These are phyloP conservation scores for Hemibagrus guttatus DNA, from an alignment of 2,797 vertebrate species.

Conservation along the genomic window DNA sequence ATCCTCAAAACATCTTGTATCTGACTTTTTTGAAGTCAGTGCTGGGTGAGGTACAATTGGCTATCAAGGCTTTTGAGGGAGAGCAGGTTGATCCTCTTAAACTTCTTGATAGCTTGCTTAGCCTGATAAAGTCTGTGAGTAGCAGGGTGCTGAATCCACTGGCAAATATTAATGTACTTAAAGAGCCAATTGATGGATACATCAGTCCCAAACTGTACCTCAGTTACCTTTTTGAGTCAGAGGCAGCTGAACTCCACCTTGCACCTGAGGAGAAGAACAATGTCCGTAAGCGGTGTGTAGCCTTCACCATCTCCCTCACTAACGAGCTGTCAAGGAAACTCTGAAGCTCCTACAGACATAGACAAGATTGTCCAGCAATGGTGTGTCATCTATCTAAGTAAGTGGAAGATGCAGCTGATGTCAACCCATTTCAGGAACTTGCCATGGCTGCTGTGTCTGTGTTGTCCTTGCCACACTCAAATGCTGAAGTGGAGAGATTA, in stretches of 20 bases:
- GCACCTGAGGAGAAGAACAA: constrained; percentile 11
- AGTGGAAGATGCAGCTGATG: background rate
- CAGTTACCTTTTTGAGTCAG: constrained; percentile 2
- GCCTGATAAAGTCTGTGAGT: constrained; percentile 34
- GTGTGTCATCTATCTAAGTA: background rate
- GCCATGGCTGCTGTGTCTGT: background rate
- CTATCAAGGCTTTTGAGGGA: constrained; percentile 54
- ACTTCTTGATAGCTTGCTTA: constrained; percentile 25
- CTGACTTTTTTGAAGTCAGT: constrained; percentile 51
- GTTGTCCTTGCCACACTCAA: background rate
- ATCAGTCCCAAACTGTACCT: background rate
- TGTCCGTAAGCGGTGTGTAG: constrained; percentile 9
- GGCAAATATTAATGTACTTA: constrained; percentile 16
- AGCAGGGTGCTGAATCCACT: constrained; percentile 41
- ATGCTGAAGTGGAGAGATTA: constrained; percentile 17
- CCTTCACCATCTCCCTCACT: constrained; percentile 20
- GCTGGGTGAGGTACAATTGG: constrained; percentile 50
- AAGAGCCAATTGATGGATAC: constrained; percentile 14
- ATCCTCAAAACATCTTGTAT: constrained; percentile 48
- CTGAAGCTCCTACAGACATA: background rate
- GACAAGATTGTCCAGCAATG: background rate
- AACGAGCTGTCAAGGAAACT: background rate
- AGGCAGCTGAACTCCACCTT: constrained; percentile 25
- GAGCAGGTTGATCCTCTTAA: constrained; percentile 51
- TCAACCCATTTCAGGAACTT: background rate